Evolutionary conservation across 2,888 invertebrate species (phyloP).

Genomic region (Lasioglossum villosulum): DNA sequence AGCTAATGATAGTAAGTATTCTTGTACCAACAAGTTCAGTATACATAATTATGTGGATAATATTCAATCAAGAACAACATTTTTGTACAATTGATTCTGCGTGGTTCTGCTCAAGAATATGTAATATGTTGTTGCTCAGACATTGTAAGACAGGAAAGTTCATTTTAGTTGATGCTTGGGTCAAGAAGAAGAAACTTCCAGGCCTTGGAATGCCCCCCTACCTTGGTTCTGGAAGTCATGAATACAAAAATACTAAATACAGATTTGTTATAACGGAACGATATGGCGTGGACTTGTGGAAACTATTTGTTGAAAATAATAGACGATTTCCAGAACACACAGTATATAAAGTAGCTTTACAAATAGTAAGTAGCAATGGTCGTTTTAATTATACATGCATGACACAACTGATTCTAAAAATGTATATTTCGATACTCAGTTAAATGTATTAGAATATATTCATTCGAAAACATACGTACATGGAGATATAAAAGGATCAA

Average conservation of each 20-base stretch:
- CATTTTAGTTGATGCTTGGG: slow-evolving; percentile 89
- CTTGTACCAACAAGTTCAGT: neutral
- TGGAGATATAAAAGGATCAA: slow-evolving; percentile 98
- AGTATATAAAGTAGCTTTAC: slow-evolving; percentile 92
- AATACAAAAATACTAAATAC: slow-evolving; percentile 90
- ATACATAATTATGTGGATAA: neutral
- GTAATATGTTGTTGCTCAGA: neutral
- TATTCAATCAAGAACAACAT: neutral
- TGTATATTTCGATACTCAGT: slow-evolving; percentile 85
- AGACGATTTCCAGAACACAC: slow-evolving; percentile 89
- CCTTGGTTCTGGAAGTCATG: slow-evolving; percentile 93
- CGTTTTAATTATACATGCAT: neutral
- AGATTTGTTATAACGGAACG: slow-evolving; percentile 96
- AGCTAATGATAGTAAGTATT: slow-evolving; percentile 87
- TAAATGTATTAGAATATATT: slow-evolving; percentile 96
- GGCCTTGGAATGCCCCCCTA: slow-evolving; percentile 94
- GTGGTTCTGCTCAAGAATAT: neutral
- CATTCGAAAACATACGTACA: slow-evolving; percentile 96
- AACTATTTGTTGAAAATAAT: slow-evolving; percentile 89
- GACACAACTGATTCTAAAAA: neutral
- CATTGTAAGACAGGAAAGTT: neutral
- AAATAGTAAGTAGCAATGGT: slow-evolving; percentile 88
- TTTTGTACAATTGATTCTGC: neutral
- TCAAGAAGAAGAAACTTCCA: slow-evolving; percentile 88
- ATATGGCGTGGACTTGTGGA: slow-evolving; percentile 94